Evolutionary conservation across 2,888 invertebrate species (phyloP), one percentile per base, ranked within the genome.

Genomic region (Synergus gifuensis): DNA sequence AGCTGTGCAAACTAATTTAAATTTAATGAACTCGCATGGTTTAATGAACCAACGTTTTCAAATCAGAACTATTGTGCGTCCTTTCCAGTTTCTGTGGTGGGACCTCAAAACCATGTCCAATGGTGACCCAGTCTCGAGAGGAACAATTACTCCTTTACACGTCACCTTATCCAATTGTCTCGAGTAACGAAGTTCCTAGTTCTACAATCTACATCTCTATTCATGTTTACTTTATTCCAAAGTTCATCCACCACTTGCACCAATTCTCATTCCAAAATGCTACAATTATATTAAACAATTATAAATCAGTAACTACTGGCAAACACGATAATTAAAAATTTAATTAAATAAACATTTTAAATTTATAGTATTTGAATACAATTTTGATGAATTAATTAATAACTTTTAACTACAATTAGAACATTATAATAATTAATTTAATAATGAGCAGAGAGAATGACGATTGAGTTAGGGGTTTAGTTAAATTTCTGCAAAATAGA

Each of bases 81-180:
- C 28, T 64, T 64, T 64, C 14, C 40, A 64, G 40, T 42, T 42
- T 64, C 64, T 64, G 36, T 40, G 42, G 42, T 40, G 16, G 40
- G 9, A 64, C 42, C 42, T 64, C 42, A 64, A 64, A 40, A 12
- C 42, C n/a, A 2, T 64, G 36, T 64, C 8, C 18, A 9, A 40
- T 42, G 64, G 40, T 40, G 42, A 67, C 67, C 67, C 67, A 67
- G 67, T 67, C 67, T 22, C 42, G n/a, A 66, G 66, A 44, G 42
- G 44, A 67, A 67, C 44, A 67, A 67, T 67, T 67, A 67, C 44
- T 67, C 67, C 44, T 67, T 44, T 46, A 67, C 67, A 22, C 44
- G n/a, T 46, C 44, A 67, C 67, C 22, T 67, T 46, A 67, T 42
- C 44, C 67, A 67, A 67, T 46, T 67, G 44, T 67, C 12, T 22